Percentiles rank a stretch among this genome's conserved stretches.
Evolutionary conservation across 2,888 invertebrate species (phyloP).

Genomic region (Ypsolopha scabrella): DNA sequence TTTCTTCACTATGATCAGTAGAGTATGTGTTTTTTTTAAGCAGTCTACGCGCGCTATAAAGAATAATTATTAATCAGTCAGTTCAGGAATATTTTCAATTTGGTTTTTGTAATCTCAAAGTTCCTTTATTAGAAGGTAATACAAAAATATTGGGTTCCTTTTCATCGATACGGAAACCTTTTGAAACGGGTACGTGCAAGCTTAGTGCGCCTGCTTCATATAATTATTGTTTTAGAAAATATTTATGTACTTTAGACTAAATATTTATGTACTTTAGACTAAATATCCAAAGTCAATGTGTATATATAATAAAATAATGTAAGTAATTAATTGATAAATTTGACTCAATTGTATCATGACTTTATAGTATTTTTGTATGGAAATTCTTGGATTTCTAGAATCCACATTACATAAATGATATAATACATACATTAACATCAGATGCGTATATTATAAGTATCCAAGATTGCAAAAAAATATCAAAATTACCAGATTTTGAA

Average conservation of each 20-base stretch:
- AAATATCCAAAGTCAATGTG: conserved; percentile 23
- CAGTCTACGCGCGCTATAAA: too few relatives aligned
- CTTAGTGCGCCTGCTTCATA: too few relatives aligned
- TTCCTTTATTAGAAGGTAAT: neutral
- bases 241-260: conserved; percentile 5
- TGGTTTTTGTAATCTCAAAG: neutral
- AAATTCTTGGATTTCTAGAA: too few relatives aligned
- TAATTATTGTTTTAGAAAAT: neutral
- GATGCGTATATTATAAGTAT: neutral
- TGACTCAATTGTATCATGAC: too few relatives aligned
- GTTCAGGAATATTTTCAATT: neutral
- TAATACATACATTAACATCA: neutral
- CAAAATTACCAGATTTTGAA: neutral
- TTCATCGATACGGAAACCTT: neutral
- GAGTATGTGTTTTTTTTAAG: too few relatives aligned
- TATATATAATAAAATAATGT: neutral
- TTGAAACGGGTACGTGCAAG: neutral
- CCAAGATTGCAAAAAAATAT: too few relatives aligned
- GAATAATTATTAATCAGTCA: too few relatives aligned
- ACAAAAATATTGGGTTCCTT: neutral
- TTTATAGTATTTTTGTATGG: too few relatives aligned
- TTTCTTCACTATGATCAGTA: too few relatives aligned
- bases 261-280: conserved; percentile 49
- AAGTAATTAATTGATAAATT: too few relatives aligned
- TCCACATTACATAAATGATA: too few relatives aligned